These are phyloP conservation scores for Solenopsis invicta DNA, from an alignment of 1,140 invertebrate genomes.

Conservation along the genomic window DNA sequence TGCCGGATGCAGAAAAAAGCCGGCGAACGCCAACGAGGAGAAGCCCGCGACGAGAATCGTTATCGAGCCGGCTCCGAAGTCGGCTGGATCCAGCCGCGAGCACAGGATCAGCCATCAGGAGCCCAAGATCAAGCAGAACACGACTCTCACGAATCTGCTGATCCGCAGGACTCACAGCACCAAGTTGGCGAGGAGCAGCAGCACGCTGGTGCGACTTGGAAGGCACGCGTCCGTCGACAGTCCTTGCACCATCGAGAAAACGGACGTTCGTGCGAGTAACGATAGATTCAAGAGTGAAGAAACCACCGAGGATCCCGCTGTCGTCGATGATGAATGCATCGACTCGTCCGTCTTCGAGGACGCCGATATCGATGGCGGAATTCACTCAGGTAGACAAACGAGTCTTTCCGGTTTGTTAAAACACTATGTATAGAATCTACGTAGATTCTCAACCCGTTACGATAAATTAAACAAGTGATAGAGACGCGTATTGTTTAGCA, in stretches of 20 bases:
- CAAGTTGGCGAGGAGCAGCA: conserved; percentile 90
- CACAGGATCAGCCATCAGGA: conserved; percentile 59
- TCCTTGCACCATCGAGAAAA: conserved; percentile 58
- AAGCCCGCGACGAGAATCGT: conserved; percentile 37
- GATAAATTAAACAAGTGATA: not conserved
- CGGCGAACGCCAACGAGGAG: conserved; percentile 31
- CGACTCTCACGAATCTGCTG: conserved; percentile 82
- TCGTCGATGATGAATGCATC: conserved; percentile 74
- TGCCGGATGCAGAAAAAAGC: conserved; percentile 64
- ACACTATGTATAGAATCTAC: not conserved
- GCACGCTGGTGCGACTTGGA: conserved; percentile 78
- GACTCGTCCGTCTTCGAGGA: conserved; percentile 81
- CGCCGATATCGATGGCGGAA: conserved; percentile 87
- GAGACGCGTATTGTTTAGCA: not conserved
- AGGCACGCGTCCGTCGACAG: conserved; percentile 75
- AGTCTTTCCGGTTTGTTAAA: conserved; percentile 12
- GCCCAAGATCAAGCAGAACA: conserved; percentile 65
- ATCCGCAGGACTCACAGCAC: conserved; percentile 91
- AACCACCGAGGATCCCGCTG: conserved; percentile 63
- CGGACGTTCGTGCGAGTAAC: conserved; percentile 42
- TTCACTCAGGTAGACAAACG: conserved; percentile 70
- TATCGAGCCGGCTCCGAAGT: conserved; percentile 12
- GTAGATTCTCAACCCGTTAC: not conserved
- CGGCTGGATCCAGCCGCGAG: conserved; percentile 35
- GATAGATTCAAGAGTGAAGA: conserved; percentile 68